These are phyloP conservation scores for Rhingia rostrata DNA, from an alignment of 2,888 invertebrate genomes.

Conservation along the genomic window DNA sequence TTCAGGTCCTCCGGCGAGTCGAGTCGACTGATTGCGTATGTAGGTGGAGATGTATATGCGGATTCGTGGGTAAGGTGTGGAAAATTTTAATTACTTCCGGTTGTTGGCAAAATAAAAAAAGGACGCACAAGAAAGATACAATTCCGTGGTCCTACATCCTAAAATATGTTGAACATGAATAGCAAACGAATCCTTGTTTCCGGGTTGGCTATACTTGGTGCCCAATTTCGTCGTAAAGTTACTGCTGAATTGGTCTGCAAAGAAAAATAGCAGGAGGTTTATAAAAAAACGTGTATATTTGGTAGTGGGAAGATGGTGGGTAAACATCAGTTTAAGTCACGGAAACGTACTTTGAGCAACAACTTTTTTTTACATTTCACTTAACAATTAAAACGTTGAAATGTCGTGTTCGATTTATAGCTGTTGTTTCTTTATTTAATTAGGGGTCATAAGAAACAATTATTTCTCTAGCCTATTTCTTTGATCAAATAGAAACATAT, in stretches of 20 bases:
- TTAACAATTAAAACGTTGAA: constrained; percentile 42
- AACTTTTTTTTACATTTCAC: constrained; percentile 32
- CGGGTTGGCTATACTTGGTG: constrained; percentile 22
- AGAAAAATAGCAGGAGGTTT: constrained; percentile 6
- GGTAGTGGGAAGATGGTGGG: background rate
- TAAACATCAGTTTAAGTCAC: constrained; percentile 44
- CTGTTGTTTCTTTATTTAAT: constrained; percentile 30
- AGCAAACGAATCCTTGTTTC: constrained; percentile 34
- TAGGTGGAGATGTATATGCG: background rate
- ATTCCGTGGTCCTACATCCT: constrained; percentile 56
- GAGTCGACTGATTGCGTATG: background rate
- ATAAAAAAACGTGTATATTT: background rate
- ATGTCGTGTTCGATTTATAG: constrained; percentile 37
- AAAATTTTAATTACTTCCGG: constrained; percentile 63
- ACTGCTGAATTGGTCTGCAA: constrained; percentile 31
- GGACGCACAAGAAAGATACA: constrained; percentile 43
- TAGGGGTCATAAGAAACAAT: constrained; percentile 34
- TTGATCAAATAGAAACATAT: too few species aligned
- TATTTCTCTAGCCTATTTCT: constrained; percentile 9
- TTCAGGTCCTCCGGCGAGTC: constrained; percentile 29
- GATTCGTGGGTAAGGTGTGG: constrained; percentile 18
- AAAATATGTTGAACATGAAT: constrained; percentile 40
- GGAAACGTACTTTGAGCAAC: constrained; percentile 29
- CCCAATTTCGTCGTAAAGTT: background rate
- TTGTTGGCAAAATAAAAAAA: constrained; percentile 57